Evolutionary conservation across 2,113 vertebrate genomes (phyloP).

Genomic region (Blennius ocellaris): DNA sequence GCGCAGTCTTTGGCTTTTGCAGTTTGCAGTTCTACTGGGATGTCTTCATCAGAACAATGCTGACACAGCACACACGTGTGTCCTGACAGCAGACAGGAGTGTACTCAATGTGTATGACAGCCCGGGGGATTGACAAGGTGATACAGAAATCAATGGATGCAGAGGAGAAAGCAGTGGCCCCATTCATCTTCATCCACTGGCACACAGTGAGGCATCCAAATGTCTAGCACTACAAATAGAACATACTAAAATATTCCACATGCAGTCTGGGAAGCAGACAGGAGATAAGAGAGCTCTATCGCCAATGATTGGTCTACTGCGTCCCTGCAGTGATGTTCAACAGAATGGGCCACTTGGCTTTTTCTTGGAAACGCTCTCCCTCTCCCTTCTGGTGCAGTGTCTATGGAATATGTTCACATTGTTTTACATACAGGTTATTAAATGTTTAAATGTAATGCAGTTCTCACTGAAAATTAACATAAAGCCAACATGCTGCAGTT

Average conservation of each 20-base stretch:
- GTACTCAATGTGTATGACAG: constrained; percentile 35
- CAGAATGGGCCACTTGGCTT: not conserved
- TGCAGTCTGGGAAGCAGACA: constrained; percentile 15
- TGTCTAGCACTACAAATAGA: constrained; percentile 32
- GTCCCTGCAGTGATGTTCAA: not conserved
- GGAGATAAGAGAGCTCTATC: not conserved
- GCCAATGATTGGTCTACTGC: not conserved
- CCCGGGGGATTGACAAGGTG: constrained; percentile 41
- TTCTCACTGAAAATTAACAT: not conserved
- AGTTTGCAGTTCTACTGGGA: too few relatives aligned
- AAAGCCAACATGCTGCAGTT: not conserved
- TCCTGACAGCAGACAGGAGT: constrained; percentile 15
- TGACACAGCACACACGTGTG: not conserved
- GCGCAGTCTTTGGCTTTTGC: too few relatives aligned
- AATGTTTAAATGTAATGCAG: too few relatives aligned
- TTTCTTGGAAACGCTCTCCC: not conserved
- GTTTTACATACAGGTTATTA: not conserved
- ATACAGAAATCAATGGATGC: constrained; percentile 57
- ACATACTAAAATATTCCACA: constrained; percentile 27
- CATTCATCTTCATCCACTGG: constrained; percentile 49
- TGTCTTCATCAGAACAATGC: too few relatives aligned
- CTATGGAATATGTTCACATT: not conserved
- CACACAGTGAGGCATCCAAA: constrained; percentile 23
- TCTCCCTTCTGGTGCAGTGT: not conserved
- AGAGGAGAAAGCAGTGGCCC: constrained; percentile 32